Base-by-base conservation (phyloP, 2,888 invertebrate species). In the Limnephilus auricula region DNA sequence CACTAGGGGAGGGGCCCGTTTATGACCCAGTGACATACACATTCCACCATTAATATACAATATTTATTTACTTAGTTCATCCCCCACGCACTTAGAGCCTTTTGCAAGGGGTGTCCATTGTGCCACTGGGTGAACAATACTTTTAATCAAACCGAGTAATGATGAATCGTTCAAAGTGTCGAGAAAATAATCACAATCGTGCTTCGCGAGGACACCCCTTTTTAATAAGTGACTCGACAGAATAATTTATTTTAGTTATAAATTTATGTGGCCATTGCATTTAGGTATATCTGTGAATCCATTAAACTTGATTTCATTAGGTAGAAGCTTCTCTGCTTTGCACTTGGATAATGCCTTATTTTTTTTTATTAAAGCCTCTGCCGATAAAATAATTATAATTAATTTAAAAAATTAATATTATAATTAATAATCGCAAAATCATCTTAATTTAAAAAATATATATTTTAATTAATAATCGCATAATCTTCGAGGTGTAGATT, bases 1-100 rank as follows among this genome's bases (percentile, higher is more conserved):
- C 87, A 79, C 34, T n/a, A 45, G 87, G 87, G 50, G 89, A 89
- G 31, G 80, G 80, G 18, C 40, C 45, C 79, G 40, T 80, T 89
- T 50, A 82, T 92, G 92, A 91, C 92, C 92, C 90, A 92, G 80
- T 92, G 91, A 92, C 92, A 92, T 84, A 92, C 90, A 91, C 92
- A 89, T 85, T 89, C 79, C 82, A 79, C 86, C 89, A 92, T 92
- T 91, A 92, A 91, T 92, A 92, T 90, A 90, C 92, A 92, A 91
- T 92, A 92, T 92, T 92, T 92, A 92, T 92, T 92, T 92, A 92
- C 90, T 91, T 79, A 79, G 79, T 90, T 37, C 92, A 86, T 90
- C 91, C 45, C 92, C 65, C 79, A 78, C 89, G 34, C 32, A 82
- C 83, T 34, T 80, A 45, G 32, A 30, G 40, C 37, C 30, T 30